Base-by-base conservation (phyloP, 2,888 invertebrate genomes). In the Plebejus melissa region DNA sequence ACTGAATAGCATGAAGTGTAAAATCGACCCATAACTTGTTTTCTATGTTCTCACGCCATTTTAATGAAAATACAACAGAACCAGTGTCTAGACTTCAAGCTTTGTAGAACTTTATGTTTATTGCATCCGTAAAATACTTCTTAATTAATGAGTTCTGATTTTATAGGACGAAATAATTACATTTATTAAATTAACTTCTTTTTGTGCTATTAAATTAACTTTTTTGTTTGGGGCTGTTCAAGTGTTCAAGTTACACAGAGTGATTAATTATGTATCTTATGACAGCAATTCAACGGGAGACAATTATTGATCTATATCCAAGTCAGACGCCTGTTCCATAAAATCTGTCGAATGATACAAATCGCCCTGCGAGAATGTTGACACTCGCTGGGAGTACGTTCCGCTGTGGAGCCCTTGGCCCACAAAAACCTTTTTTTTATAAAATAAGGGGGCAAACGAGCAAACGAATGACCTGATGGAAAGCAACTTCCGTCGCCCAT, bases 1-100 rank as follows among this genome's bases (percentile, higher is more conserved):
- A 72, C 54, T 7, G 54, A 72, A 72, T 72, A 72, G 72, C 72
- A 72, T 72, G 72, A 72, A 72, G 72, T 72, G 72, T 72, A 54
- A 72, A 72, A 72, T 72, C 41, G 72, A 72, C 36, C 72, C 16
- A 72, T 32, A 54, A 72, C 28, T 72, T 72, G 50, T 72, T 72
- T 71, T 72, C 72, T 72, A 72, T 72, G 54, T 72, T 72, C 72
- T 72, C 72, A 72, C 72, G 72, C 50, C 28, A 54, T 54, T 72
- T 72, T 50, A 54, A 50, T 32, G 54, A 72, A 72, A 72, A 72
- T 32, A n/a, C 54, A 72, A 54, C 72, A 72, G 41, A 71, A 22
- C 22, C 22, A 22, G 22, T 32, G 16, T 16, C 16, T 72, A 16
- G 46, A 65, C 65, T 36, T 46, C 1, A 5, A 72, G 50, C 54